These are phyloP conservation scores for Strigamia transsilvanica DNA, from an alignment of 2,888 invertebrate genomes.

Conservation along the genomic window DNA sequence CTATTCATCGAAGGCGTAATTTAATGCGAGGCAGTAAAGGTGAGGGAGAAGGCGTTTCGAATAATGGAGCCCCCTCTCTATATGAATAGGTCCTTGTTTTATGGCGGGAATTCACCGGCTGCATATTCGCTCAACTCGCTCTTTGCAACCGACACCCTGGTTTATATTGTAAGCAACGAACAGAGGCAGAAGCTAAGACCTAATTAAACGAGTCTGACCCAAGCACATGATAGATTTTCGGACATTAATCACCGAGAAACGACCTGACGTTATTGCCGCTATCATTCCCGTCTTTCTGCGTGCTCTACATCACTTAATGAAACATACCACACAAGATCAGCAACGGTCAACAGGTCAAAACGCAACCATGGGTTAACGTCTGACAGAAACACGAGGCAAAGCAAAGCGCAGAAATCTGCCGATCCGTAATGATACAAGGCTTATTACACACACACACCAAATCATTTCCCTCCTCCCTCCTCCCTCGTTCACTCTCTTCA, in stretches of 20 bases:
- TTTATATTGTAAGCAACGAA: slow-evolving; percentile 29
- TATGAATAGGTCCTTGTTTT: slow-evolving; percentile 38
- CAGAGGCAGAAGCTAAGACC: slow-evolving; percentile 39
- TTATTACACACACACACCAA: background rate
- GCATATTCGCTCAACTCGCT: slow-evolving; percentile 11
- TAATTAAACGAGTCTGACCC: slow-evolving; percentile 45
- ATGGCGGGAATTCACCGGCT: slow-evolving; percentile 48
- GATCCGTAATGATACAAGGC: slow-evolving; percentile 40
- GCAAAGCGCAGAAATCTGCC: slow-evolving; percentile 33
- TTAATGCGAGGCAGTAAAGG: slow-evolving; percentile 45
- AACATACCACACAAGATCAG: slow-evolving; percentile 45
- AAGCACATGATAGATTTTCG: slow-evolving; percentile 43
- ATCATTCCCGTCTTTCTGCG: slow-evolving; percentile 35
- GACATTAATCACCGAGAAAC: slow-evolving; percentile 46
- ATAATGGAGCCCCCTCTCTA: slow-evolving; percentile 10
- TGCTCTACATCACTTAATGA: slow-evolving; percentile 49
- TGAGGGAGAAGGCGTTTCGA: slow-evolving; percentile 37
- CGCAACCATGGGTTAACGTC: slow-evolving; percentile 40
- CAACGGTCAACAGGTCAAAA: slow-evolving; percentile 34
- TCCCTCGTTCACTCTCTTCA: background rate
- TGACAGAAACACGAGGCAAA: slow-evolving; percentile 34
- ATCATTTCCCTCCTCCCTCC: background rate
- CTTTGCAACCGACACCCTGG: background rate
- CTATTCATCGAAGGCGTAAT: slow-evolving; percentile 49
- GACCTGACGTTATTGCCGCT: slow-evolving; percentile 46